Evolutionary conservation across 2,797 vertebrate species (phyloP).

Genomic region (Intellagama lesueurii): DNA sequence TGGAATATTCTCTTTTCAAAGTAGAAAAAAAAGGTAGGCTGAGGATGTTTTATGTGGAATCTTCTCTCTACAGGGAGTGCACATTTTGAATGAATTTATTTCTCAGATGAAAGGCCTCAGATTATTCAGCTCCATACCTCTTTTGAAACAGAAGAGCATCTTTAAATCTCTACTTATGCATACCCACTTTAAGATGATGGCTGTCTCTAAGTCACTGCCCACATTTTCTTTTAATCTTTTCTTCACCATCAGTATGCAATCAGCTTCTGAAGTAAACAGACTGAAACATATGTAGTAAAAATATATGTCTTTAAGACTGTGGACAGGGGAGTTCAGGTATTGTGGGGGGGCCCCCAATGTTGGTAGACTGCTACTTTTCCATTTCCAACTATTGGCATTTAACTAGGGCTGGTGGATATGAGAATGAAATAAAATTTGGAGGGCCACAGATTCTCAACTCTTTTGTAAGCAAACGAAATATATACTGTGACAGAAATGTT

Average conservation of each 20-base stretch:
- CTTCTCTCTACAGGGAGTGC: neutral
- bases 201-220: neutral
- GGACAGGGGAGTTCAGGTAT: neutral
- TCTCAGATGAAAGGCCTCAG: neutral
- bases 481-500: neutral
- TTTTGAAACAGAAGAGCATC: neutral
- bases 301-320: neutral
- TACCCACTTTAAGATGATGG: neutral
- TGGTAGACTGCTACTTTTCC: neutral
- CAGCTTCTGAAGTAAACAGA: neutral
- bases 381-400: neutral
- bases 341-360: neutral
- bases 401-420: neutral
- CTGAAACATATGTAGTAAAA: neutral
- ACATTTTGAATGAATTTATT: neutral
- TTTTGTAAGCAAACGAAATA: neutral
- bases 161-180: neutral
- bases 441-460: no score
- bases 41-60: neutral
- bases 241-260: neutral
- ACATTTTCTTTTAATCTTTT: neutral
- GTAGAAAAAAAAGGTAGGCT: neutral
- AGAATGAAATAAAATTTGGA: no score
- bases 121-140: neutral
- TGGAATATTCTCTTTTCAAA: slow-evolving; percentile 11